These are phyloP conservation scores for Dendrolimus houi DNA, from an alignment of 2,888 invertebrate species.

Conservation along the genomic window DNA sequence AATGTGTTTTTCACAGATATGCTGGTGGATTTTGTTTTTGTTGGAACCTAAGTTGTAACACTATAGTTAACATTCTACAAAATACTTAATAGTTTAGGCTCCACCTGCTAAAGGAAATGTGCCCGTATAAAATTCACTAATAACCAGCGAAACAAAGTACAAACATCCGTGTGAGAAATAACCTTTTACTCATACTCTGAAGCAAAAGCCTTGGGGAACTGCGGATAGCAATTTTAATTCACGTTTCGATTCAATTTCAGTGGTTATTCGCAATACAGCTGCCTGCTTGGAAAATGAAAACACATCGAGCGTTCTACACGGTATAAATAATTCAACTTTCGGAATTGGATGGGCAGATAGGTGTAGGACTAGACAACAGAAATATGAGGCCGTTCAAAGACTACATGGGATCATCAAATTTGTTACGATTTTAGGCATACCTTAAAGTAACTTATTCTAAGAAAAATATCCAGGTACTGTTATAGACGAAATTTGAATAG, in stretches of 20 bases:
- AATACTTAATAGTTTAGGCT: not conserved
- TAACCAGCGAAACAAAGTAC: not conserved
- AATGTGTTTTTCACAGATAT: too few relatives aligned
- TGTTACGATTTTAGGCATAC: not conserved
- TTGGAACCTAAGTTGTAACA: too few relatives aligned
- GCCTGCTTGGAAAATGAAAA: constrained; percentile 14
- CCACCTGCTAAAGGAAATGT: not conserved
- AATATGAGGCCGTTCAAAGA: not conserved
- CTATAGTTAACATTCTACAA: too few relatives aligned
- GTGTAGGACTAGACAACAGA: not conserved
- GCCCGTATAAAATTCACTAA: not conserved
- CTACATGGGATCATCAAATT: not conserved
- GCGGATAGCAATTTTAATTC: constrained; percentile 21
- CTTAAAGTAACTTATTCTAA: not conserved
- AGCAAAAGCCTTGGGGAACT: constrained; percentile 18
- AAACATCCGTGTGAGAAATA: not conserved
- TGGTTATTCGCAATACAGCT: constrained; percentile 16
- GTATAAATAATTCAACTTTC: constrained; percentile 2
- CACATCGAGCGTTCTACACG: constrained; percentile 1
- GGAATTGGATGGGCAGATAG: constrained; percentile 2
- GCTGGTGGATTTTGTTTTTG: too few relatives aligned
- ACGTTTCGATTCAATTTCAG: constrained; percentile 4
- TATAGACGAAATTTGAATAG: too few relatives aligned
- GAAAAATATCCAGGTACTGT: too few relatives aligned
- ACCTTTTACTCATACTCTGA: constrained; percentile 9